Percentiles rank a stretch among this genome's conserved stretches.
Evolutionary conservation across 2,113 vertebrate species (phyloP).

Genomic region (Harpagus bidentatus): DNA sequence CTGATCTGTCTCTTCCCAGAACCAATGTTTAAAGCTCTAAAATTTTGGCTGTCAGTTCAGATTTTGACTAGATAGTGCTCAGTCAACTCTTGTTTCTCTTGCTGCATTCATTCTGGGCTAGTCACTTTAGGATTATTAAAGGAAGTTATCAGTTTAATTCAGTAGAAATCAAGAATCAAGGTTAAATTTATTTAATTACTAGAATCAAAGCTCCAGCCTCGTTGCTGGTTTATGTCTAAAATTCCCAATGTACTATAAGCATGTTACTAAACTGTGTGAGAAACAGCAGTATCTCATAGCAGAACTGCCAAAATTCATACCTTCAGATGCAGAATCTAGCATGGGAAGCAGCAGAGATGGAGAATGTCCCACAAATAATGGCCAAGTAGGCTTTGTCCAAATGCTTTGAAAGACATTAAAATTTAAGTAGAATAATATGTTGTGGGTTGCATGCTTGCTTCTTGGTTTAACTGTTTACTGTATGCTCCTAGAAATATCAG

Average conservation of each 20-base stretch:
- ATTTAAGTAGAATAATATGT: background rate
- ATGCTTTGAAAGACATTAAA: background rate
- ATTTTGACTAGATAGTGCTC: background rate
- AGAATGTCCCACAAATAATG: background rate
- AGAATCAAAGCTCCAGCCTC: background rate
- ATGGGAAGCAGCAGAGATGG: fast-evolving
- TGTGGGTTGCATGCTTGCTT: background rate
- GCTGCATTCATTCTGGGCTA: background rate
- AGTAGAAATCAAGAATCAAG: background rate
- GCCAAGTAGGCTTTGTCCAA: background rate
- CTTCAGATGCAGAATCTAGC: background rate
- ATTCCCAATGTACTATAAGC: background rate
- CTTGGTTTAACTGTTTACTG: background rate
- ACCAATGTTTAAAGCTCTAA: background rate
- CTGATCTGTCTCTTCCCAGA: background rate
- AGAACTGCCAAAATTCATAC: background rate
- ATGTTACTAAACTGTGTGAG: background rate
- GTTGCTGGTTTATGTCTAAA: background rate
- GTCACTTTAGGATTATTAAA: background rate
- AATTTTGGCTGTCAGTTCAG: background rate
- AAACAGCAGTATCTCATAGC: background rate
- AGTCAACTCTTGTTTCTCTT: background rate
- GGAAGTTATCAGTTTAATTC: background rate
- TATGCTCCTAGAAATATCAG: background rate
- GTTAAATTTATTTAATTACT: background rate